phyloP scores from a whole-genome alignment of 2,113 vertebrate species.

The Perca flavescens region DNA sequence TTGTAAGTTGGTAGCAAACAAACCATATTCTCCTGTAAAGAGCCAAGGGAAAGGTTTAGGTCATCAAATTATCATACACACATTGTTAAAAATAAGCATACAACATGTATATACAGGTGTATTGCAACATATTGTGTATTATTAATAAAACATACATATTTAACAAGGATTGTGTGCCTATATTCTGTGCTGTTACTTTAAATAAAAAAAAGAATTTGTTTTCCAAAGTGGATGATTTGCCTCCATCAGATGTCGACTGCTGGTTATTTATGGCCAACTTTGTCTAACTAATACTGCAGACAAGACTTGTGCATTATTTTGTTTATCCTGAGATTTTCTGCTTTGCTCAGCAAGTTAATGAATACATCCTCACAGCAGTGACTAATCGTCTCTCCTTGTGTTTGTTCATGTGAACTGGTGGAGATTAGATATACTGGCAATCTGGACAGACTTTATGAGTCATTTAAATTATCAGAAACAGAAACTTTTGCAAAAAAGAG shows the following conservation, averaged over 20 bases:
- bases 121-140: not conserved
- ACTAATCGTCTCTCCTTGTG: not conserved
- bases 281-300: not conserved
- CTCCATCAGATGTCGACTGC: not conserved
- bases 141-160: not conserved
- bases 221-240: not conserved
- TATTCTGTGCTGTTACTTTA: not conserved
- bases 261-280: not conserved
- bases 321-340: not conserved
- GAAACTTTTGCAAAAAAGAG: not conserved
- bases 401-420: not conserved
- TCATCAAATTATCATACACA: no score
- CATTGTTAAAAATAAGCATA: not conserved
- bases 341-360: not conserved
- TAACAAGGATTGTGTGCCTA: not conserved
- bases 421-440: not conserved
- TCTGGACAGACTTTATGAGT: not conserved
- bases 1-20: no score
- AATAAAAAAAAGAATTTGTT: conserved; percentile 1
- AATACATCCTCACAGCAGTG: not conserved
- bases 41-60: no score
- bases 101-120: not conserved
- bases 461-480: not conserved
- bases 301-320: not conserved
- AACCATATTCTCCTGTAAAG: no score